phyloP scores from a whole-genome alignment of 2,888 invertebrate genomes.

The Pristionchus japonicus region DNA sequence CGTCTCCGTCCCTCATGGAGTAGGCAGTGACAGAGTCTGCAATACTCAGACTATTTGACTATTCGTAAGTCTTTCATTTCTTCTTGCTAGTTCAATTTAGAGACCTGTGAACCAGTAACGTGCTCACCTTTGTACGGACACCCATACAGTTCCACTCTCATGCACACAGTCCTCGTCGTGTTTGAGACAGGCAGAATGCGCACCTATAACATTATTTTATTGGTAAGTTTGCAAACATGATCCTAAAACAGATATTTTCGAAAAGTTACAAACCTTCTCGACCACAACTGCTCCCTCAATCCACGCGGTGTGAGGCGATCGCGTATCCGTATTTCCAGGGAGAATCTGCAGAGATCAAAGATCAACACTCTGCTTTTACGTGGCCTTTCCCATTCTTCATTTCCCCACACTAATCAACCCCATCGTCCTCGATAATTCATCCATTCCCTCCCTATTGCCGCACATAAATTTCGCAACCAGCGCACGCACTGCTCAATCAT shows the following conservation, averaged over 20 bases:
- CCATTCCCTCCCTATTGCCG: background rate
- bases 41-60: too few relatives aligned
- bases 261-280: conserved; percentile 48
- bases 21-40: conserved; percentile 88
- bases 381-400: too few relatives aligned
- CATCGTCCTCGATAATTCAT: background rate
- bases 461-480: background rate
- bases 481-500: background rate
- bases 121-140: conserved; percentile 86
- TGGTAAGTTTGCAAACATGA: background rate
- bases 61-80: too few relatives aligned
- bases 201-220: conserved; percentile 79
- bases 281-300: conserved; percentile 89
- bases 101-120: too few relatives aligned
- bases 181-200: conserved; percentile 89
- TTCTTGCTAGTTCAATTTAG: too few relatives aligned
- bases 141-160: conserved; percentile 91
- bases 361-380: background rate
- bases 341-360: conserved; percentile 82
- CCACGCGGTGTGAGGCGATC: conserved; percentile 84
- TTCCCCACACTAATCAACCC: background rate
- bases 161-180: conserved; percentile 88
- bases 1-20: conserved; percentile 88
- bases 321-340: conserved; percentile 89
- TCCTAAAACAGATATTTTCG: background rate